Conservation (phyloP, 1,140 invertebrate genomes). For the Patella vulgata region DNA sequence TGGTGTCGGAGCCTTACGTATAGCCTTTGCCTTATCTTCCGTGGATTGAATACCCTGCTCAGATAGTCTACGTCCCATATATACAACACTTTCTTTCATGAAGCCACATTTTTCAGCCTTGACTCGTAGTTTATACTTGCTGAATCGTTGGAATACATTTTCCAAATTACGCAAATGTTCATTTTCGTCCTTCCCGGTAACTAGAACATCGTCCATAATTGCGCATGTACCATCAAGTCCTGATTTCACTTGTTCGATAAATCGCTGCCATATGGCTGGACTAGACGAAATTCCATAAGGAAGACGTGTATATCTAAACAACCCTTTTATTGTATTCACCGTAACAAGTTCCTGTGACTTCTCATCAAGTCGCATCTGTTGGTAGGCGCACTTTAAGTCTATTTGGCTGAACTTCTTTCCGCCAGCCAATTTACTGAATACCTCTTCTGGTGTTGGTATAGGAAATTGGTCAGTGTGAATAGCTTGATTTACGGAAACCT, state of each 20-base stretch:
- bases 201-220: not conserved
- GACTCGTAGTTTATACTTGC: not conserved
- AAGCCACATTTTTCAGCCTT: not conserved
- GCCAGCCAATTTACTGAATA: slow-evolving; percentile 42
- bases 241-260: not conserved
- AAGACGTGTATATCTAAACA: slow-evolving; percentile 65
- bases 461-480: slow-evolving; percentile 44
- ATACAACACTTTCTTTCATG: not conserved
- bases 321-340: slow-evolving; percentile 62
- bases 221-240: not conserved
- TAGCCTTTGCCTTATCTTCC: not conserved
- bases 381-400: slow-evolving; percentile 39
- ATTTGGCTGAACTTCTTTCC: slow-evolving; percentile 48
- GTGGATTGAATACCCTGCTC: not conserved
- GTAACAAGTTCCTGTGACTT: slow-evolving; percentile 4
- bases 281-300: slow-evolving; percentile 65
- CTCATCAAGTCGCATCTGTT: slow-evolving; percentile 16
- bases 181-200: not conserved
- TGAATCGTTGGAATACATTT: not conserved
- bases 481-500: slow-evolving; percentile 56
- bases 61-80: not conserved
- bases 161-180: slow-evolving; percentile 1
- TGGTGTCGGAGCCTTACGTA: not conserved
- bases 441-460: slow-evolving; percentile 47
- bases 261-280: slow-evolving; percentile 2